Base-by-base conservation (phyloP, 2,113 vertebrate genomes). In the Zosterops japonicus region DNA sequence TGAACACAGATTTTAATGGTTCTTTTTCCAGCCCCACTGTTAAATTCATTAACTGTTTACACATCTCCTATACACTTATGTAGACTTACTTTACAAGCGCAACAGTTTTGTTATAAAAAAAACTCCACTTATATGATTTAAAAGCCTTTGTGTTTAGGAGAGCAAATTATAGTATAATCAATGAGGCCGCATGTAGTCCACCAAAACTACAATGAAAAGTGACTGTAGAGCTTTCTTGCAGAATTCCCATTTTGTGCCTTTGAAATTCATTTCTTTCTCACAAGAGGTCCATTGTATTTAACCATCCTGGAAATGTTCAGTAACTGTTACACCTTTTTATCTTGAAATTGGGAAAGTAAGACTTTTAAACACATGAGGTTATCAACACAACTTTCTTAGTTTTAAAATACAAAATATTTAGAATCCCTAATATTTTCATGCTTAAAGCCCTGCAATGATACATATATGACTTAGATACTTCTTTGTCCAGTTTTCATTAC, bases 31-130 rank as follows among this genome's bases (percentile, higher is more conserved):
- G 97, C 92, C 96, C 93, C 97, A 95, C 67, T 64, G 93, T 96
- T 96, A 97, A 98, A 96, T 80, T 97, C 96, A 96, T 97, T 97
- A 97, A 98, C 94, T 94, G 90, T 96, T 97, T 97, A 98, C 97
- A 98, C 70, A 79, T 98, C 97, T 98, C 97, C 98, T 97, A 96
- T 97, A 98, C 97, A 98, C 95, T 92, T 98, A 98, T 91, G 96
- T 96, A 96, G 94, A 97, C 97, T 97, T 97, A 98, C 96, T 98
- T 98, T 98, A 98, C 98, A 98, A 97, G 97, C 96, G 95, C 84
- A 86, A 98, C 94, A 97, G 95, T 94, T 98, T 93, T 96, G 97
- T 97, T 97, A 98, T 93, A 90, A 97, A 97, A 97, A 97, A 98
- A 97, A 61, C 71, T 95, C 95, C 97, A 97, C 96, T 95, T 95